Conservation (phyloP, 2,888 invertebrate species). For the Bellardia pandia region DNA sequence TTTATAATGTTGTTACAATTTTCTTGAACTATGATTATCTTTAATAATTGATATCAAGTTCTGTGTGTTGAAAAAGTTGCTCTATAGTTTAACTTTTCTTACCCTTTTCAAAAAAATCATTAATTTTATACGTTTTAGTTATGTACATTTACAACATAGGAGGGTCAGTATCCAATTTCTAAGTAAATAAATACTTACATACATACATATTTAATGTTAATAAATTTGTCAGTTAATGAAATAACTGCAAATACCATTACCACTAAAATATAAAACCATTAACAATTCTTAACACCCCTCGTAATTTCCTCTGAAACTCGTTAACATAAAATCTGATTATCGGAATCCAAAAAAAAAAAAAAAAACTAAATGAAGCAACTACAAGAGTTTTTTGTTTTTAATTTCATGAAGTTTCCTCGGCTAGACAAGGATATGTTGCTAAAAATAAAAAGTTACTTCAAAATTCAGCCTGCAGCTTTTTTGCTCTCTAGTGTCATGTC, state of each 20-base stretch:
- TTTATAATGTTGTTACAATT: background rate
- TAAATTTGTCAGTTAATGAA: no score
- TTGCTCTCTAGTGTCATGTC: conserved; percentile 1
- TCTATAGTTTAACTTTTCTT: background rate
- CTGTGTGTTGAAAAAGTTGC: conserved; percentile 2
- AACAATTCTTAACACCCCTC: background rate
- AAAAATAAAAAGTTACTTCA: background rate
- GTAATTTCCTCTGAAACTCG: conserved; percentile 8
- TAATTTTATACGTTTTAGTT: background rate
- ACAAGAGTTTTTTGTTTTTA: conserved; percentile 7
- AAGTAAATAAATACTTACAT: no score
- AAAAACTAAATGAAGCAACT: conserved; percentile 11
- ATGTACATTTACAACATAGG: background rate
- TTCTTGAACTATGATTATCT: conserved; percentile 2
- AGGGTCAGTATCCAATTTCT: background rate
- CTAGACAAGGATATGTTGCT: conserved; percentile 19
- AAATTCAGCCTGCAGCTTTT: conserved; percentile 5
- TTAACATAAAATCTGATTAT: conserved; percentile 55
- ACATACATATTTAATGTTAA: no score
- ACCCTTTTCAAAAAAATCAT: background rate
- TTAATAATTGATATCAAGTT: conserved; percentile 3
- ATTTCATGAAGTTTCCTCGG: conserved; percentile 35
- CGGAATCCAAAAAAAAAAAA: conserved; percentile 17
- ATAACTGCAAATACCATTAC: no score
- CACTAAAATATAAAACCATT: no score